These are phyloP conservation scores for Nymphalis urticae DNA, from an alignment of 2,888 invertebrate species.

Conservation along the genomic window DNA sequence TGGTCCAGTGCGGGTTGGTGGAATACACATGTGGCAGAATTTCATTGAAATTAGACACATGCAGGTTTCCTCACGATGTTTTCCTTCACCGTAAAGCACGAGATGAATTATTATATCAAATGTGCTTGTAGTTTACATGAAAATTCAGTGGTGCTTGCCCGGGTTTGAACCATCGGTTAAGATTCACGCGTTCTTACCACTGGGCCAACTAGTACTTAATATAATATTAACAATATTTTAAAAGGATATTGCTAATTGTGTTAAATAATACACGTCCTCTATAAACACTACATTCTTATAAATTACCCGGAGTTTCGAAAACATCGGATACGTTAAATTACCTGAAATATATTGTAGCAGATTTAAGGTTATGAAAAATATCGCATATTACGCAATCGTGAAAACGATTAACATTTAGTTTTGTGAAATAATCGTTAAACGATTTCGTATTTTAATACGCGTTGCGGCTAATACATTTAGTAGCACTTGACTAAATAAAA, in stretches of 20 bases:
- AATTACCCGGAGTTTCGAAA: conserved; percentile 25
- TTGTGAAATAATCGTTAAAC: not conserved
- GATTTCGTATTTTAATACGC: not conserved
- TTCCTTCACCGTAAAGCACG: no score
- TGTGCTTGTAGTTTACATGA: no score
- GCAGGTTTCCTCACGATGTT: no score
- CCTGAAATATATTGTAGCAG: not conserved
- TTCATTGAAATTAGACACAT: no score
- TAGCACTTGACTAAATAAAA: conserved; percentile 7
- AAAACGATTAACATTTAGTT: conserved; percentile 2
- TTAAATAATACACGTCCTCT: conserved; percentile 22
- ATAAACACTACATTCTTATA: conserved; percentile 19
- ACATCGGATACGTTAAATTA: conserved; percentile 2
- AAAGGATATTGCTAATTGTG: conserved; percentile 22
- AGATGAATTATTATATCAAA: no score
- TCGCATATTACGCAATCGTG: conserved; percentile 12
- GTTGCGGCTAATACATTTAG: not conserved
- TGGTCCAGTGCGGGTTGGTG: no score
- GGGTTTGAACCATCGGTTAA: no score
- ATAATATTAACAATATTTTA: conserved; percentile 1
- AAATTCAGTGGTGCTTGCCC: no score
- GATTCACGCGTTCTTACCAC: no score
- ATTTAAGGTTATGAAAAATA: conserved; percentile 10
- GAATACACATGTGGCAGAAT: no score
- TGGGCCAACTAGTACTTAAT: not conserved